Percentiles rank a stretch among this genome's conserved stretches.
Evolutionary conservation across 2,113 vertebrate genomes (phyloP).

Genomic region (Chinchilla lanigera): DNA sequence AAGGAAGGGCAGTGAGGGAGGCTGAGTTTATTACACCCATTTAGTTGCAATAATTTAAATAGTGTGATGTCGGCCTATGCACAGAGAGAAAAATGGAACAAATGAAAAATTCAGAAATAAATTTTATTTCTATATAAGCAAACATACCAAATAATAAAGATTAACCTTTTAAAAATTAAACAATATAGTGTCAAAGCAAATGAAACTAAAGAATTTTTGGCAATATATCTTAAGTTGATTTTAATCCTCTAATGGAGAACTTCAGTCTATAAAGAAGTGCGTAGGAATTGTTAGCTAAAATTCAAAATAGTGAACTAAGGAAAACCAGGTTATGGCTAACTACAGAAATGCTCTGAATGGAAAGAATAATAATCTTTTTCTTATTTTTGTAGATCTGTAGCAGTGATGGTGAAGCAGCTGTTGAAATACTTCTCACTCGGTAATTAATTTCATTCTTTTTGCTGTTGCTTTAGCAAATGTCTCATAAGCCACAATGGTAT

Average conservation of each 20-base stretch:
- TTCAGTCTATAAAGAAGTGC: neutral
- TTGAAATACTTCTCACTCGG: neutral
- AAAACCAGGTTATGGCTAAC: neutral
- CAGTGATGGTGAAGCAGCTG: neutral
- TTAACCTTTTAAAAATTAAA: neutral
- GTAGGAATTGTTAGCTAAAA: neutral
- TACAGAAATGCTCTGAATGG: neutral
- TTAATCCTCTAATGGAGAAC: neutral
- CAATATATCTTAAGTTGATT: neutral
- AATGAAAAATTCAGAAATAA: neutral
- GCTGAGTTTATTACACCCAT: neutral
- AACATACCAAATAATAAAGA: neutral
- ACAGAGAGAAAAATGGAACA: neutral
- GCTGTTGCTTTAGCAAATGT: neutral
- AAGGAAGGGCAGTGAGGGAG: neutral
- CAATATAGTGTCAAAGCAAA: neutral
- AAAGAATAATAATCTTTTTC: neutral
- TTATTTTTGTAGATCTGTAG: neutral
- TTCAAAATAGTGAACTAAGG: neutral
- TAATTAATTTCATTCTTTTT: neutral
- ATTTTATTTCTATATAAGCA: neutral
- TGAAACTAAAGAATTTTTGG: neutral
- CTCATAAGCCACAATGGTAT: neutral
- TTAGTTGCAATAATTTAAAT: neutral
- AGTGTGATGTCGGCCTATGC: neutral